Evolutionary conservation across 2,113 vertebrate genomes (phyloP), one percentile per base, ranked within the genome.

Genomic region (Dryoscopus gambensis): DNA sequence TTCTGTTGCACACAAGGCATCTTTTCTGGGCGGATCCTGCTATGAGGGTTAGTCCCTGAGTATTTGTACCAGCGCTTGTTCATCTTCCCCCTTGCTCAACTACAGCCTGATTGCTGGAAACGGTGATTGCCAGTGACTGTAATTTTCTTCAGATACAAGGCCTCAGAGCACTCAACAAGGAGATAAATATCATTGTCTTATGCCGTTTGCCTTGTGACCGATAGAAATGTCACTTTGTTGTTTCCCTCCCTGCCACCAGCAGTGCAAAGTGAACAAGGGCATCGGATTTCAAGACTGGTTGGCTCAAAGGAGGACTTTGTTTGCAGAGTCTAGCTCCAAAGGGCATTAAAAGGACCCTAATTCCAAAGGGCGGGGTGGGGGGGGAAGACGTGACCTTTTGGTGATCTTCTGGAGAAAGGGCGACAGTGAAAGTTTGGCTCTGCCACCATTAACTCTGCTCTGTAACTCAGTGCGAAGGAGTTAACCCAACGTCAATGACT

Each of bases 281-380:
- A 67, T 95, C 35, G 2, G 75, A 91, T 97, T 97, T 95, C 95
- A 93, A 60, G 84, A 92, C 70, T 74, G 59, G 50, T 10, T 53
- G 75, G 60, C 86, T 96, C 77, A 97, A 96, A 97, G 75, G 64
- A 80, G 71, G 60, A 94, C 95, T 95, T 96, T 93, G 92, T 96
- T 87, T 64, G 87, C 7, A 1, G 69, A 80, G 46, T 50, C 68
- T 25, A 28, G 73, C 57, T 96, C 15, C 3, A 63, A 92, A 87
- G 57, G 88, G 59, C 47, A 9, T 65, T 73, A 75, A 82, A 95
- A 92, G 63, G 59, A 87, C 93, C 79, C 69, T 69, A 88, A 89
- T 94, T 87, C 92, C 55, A 65, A 81, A 84, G 84, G 0, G 23
- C 42, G 40, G 40, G 39, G 39, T 53, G 27, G 40, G 40, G 39